Evolutionary conservation across 2,797 vertebrate species (phyloP), one percentile per base, ranked within the genome.

Genomic region (Myiotriccus ornatus): DNA sequence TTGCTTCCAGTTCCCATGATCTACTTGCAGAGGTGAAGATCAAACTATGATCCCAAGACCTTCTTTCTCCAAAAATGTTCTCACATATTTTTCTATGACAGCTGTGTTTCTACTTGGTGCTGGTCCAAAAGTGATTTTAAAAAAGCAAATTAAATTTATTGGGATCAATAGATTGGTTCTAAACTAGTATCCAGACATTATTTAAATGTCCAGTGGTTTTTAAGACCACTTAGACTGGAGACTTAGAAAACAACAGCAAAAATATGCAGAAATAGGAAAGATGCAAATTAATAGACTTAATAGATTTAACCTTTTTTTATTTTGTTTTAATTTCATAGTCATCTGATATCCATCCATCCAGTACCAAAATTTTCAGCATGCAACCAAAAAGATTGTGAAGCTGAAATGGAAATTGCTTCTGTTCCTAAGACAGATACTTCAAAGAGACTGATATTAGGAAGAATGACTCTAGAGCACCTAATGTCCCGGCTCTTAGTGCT

Each of bases 371-470:
- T 80, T 89, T 67, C 46, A 90, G 22, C 6, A 6, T 24, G 11
- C 23, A 80, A 60, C 23, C 1, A 1, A 73, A 87, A 65, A 78
- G 25, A 30, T 22, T 74, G 34, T n/a, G 53, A 75, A 84, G 25
- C 24, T 71, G 71, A 73, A 68, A 65, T 27, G 35, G 71, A 80
- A 87, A 87, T 10, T 18, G 13, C 53, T 89, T 86, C 60, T 87
- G 8, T 32, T 87, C 60, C 39, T 87, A 53, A 67, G 57, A 83
- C 46, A 81, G 56, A 64, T 70, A 62, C 75, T 93, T 95, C 78
- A 95, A 92, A 92, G 84, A 70, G 56, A 12, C n/a, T 70, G 56
- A 56, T 87, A 70, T 39, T n/a, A 89, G 68, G 82, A 95, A 90
- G 90, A 94, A 93, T 75, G 8, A 62, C 59, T 92, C 52, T 50